phyloP scores from a whole-genome alignment of 2,797 vertebrate genomes.

The Danio tinwini region DNA sequence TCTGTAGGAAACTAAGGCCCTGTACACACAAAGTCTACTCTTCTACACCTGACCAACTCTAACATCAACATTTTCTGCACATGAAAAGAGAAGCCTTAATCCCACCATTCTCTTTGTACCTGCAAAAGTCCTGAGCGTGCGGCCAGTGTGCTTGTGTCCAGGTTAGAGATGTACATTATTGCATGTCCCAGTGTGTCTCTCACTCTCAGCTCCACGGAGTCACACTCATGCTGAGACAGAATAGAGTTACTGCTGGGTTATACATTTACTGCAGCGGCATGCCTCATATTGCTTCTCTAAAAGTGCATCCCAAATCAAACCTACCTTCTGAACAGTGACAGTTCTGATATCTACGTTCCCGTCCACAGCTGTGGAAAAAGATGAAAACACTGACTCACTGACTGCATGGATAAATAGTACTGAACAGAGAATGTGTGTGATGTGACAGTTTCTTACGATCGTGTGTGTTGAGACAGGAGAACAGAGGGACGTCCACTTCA shows the following conservation, averaged over 20 bases:
- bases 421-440: conserved; percentile 6
- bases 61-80: neutral
- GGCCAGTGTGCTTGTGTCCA: conserved; percentile 88
- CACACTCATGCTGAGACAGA: conserved; percentile 77
- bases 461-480: conserved; percentile 10
- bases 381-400: neutral
- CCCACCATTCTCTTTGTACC: conserved; percentile 71
- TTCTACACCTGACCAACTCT: too few relatives aligned
- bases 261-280: neutral
- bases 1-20: too few relatives aligned
- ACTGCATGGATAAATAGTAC: conserved; percentile 13
- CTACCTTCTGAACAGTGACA: conserved; percentile 84
- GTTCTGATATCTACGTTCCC: conserved; percentile 74
- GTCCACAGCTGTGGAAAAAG: conserved; percentile 35
- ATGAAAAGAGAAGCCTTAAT: neutral
- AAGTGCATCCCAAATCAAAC: conserved; percentile 16
- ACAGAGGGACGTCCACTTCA: conserved; percentile 20
- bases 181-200: conserved; percentile 88
- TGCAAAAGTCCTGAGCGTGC: conserved; percentile 88
- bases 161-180: conserved; percentile 90
- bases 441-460: conserved; percentile 44
- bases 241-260: neutral
- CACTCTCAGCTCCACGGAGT: conserved; percentile 87
- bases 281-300: neutral
- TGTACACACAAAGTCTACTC: too few relatives aligned